Evolutionary conservation across 2,888 invertebrate species (phyloP).

Genomic region (Netelia virgata): DNA sequence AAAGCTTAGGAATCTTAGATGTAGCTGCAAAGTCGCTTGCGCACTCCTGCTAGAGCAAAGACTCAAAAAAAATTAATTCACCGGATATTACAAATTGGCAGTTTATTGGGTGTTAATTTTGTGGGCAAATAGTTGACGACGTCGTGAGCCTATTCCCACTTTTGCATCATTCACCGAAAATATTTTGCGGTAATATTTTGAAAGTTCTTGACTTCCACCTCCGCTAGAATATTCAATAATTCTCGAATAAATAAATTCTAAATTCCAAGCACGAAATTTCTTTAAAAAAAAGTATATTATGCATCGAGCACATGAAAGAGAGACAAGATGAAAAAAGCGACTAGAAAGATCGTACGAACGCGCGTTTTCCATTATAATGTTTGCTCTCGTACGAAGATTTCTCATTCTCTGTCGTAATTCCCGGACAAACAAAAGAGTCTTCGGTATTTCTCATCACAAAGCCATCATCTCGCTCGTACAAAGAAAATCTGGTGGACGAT

Average conservation of each 20-base stretch:
- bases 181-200: neutral
- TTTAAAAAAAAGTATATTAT: neutral
- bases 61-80: too few relatives aligned
- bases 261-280: slow-evolving; percentile 16
- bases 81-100: too few relatives aligned
- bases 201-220: neutral
- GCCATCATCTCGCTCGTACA: neutral
- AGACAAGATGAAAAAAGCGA: slow-evolving; percentile 16
- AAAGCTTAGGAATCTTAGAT: too few relatives aligned
- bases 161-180: too few relatives aligned
- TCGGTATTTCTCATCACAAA: neutral
- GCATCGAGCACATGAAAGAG: neutral
- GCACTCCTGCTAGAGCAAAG: too few relatives aligned
- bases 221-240: too few relatives aligned
- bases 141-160: too few relatives aligned
- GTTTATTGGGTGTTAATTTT: too few relatives aligned
- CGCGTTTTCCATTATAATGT: slow-evolving; percentile 25
- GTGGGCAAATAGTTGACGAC: too few relatives aligned
- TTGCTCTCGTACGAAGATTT: slow-evolving; percentile 27
- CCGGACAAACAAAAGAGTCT: slow-evolving; percentile 54
- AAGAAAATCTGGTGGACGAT: neutral
- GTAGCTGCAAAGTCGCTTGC: too few relatives aligned
- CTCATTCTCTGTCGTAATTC: slow-evolving; percentile 53
- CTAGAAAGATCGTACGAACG: neutral
- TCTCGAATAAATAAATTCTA: neutral